Evolutionary conservation across 2,888 invertebrate species (phyloP).

Genomic region (Philonicus albiceps): DNA sequence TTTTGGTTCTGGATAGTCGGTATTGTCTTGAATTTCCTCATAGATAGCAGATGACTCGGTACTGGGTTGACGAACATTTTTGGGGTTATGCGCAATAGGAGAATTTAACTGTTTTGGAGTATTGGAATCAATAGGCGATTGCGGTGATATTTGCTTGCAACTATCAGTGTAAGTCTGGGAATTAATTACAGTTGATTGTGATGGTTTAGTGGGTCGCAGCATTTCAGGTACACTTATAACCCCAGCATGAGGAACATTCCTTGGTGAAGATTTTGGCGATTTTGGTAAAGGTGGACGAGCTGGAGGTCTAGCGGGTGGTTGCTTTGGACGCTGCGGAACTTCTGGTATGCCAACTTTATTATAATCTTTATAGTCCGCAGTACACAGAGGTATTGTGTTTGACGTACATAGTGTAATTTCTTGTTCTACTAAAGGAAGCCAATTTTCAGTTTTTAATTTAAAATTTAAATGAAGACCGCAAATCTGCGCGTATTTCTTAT

Average conservation of each 20-base stretch:
- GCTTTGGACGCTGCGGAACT: conserved; percentile 62
- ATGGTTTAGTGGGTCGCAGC: conserved; percentile 57
- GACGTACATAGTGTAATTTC: conserved; percentile 86
- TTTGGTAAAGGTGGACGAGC: conserved; percentile 66
- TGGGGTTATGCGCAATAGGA: conserved; percentile 12
- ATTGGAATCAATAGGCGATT: conserved; percentile 54
- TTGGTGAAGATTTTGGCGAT: conserved; percentile 65
- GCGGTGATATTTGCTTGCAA: conserved; percentile 53
- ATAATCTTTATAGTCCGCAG: conserved; percentile 57
- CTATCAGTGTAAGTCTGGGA: background rate
- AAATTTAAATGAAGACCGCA: conserved; percentile 74
- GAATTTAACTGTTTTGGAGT: conserved; percentile 13
- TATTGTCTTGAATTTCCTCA: conserved; percentile 67
- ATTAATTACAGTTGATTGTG: conserved; percentile 49
- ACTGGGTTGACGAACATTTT: background rate
- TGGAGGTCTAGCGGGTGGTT: conserved; percentile 66
- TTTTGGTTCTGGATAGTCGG: conserved; percentile 64
- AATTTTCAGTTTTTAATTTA: conserved; percentile 82
- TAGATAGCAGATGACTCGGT: conserved; percentile 65
- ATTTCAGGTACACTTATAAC: conserved; percentile 65
- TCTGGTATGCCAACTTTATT: conserved; percentile 65
- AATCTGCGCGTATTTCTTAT: conserved; percentile 68
- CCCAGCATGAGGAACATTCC: conserved; percentile 64
- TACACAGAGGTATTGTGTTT: conserved; percentile 81
- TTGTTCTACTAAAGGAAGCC: conserved; percentile 81